These are phyloP conservation scores for Thalassophryne amazonica DNA, from an alignment of 2,797 vertebrate species.

Conservation along the genomic window DNA sequence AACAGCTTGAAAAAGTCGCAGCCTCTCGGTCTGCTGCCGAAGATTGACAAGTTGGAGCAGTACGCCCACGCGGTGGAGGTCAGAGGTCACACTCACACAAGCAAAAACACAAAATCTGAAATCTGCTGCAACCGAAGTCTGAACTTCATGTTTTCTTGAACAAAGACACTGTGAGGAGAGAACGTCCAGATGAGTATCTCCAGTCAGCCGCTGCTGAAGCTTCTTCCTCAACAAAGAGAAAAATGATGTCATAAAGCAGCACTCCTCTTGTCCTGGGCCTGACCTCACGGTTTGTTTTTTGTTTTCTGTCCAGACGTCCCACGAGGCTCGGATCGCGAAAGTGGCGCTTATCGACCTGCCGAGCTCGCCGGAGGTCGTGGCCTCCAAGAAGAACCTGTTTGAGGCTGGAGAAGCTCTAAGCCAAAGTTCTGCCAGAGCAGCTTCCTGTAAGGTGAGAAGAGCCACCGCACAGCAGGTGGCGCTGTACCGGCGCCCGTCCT, in stretches of 20 bases:
- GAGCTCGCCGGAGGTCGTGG: conserved; percentile 78
- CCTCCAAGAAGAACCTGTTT: conserved; percentile 88
- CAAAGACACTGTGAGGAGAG: too few relatives aligned
- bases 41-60: conserved; percentile 89
- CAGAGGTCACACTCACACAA: background rate
- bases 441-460: conserved; percentile 77
- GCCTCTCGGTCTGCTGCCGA: conserved; percentile 81
- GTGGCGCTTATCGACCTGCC: conserved; percentile 79
- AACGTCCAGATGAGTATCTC: too few relatives aligned
- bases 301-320: conserved; percentile 77
- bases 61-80: conserved; percentile 94
- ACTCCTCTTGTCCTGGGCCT: too few relatives aligned
- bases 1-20: conserved; percentile 90
- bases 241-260: too few relatives aligned
- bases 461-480: too few relatives aligned
- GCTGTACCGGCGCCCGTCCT: too few relatives aligned
- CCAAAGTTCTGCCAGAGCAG: conserved; percentile 66
- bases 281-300: too few relatives aligned
- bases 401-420: conserved; percentile 85
- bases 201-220: too few relatives aligned
- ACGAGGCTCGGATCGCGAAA: conserved; percentile 73
- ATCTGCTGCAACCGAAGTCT: too few relatives aligned
- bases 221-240: too few relatives aligned
- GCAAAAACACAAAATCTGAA: conserved; percentile 11
- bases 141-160: too few relatives aligned